Percentiles rank a stretch among this genome's conserved stretches.
Conservation (phyloP, 2,888 invertebrate species). For the Drosophila phalerata region DNA sequence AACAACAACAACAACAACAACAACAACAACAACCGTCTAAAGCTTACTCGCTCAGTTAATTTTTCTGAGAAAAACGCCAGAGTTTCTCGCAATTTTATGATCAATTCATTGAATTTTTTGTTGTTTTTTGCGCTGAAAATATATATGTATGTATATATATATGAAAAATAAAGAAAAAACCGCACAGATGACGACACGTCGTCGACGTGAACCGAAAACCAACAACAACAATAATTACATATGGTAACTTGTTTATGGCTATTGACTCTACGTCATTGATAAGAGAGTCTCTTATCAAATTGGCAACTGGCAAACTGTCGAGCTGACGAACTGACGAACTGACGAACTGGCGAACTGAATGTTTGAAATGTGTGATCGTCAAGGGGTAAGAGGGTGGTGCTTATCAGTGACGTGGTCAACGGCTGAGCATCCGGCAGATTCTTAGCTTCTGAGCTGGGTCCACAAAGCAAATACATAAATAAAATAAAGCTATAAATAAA, state of each 20-base stretch:
- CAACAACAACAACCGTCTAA: slow-evolving; percentile 11
- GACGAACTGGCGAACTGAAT: background rate
- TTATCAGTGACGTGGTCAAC: slow-evolving; percentile 2
- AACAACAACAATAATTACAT: slow-evolving; percentile 16
- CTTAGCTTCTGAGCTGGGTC: slow-evolving; percentile 22
- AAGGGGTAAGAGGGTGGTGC: background rate
- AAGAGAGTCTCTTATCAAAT: slow-evolving; percentile 7
- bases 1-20: slow-evolving; percentile 26
- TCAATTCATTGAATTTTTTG: slow-evolving; percentile 83
- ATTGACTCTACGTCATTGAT: slow-evolving; percentile 33
- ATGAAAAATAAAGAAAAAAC: slow-evolving; percentile 10
- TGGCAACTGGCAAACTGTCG: background rate
- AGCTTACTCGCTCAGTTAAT: slow-evolving; percentile 66
- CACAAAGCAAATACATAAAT: slow-evolving; percentile 60
- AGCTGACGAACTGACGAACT: background rate
- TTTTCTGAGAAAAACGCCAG: slow-evolving; percentile 82
- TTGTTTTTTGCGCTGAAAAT: slow-evolving; percentile 41
- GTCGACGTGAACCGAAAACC: background rate
- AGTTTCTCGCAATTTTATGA: slow-evolving; percentile 84
- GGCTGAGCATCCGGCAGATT: background rate
- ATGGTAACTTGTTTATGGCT: slow-evolving; percentile 26
- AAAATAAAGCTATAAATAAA: slow-evolving; percentile 71
- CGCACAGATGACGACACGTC: background rate
- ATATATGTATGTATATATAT: slow-evolving; percentile 18
- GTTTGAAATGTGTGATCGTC: background rate